Evolutionary conservation across 2,113 vertebrate genomes (phyloP).

Genomic region (Gorsachius goisagi): DNA sequence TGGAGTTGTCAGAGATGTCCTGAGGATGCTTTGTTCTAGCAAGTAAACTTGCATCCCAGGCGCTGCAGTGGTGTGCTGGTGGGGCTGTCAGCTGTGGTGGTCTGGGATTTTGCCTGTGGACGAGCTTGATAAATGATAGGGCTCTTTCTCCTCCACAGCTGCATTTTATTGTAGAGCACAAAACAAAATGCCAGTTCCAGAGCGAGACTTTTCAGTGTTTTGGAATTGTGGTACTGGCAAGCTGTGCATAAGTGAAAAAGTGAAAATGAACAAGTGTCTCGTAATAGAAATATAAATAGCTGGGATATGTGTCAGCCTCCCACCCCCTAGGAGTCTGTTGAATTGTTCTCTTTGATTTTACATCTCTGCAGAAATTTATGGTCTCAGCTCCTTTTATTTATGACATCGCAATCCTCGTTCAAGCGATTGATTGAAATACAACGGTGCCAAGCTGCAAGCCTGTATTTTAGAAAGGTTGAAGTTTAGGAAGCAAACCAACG

Average conservation of each 20-base stretch:
- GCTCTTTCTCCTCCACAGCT: not conserved
- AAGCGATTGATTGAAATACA: constrained; percentile 75
- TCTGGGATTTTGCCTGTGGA: not conserved
- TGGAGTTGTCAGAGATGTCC: not conserved
- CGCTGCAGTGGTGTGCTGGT: not conserved
- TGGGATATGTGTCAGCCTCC: constrained; percentile 10
- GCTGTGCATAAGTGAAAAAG: constrained; percentile 6
- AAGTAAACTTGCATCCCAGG: not conserved
- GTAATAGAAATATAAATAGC: constrained; percentile 8
- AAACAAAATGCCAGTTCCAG: constrained; percentile 22
- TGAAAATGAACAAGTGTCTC: constrained; percentile 12
- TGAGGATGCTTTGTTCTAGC: not conserved
- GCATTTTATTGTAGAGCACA: constrained; percentile 44
- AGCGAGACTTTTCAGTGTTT: not conserved
- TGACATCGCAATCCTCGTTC: constrained; percentile 59
- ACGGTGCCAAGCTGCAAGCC: constrained; percentile 48
- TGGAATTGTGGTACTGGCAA: constrained; percentile 5
- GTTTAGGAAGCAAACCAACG: constrained; percentile 36
- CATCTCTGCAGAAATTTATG: constrained; percentile 75
- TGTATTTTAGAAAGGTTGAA: constrained; percentile 56
- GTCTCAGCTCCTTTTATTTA: constrained; percentile 67
- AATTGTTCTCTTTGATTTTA: constrained; percentile 75
- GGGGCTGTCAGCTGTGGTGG: not conserved
- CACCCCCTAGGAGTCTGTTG: constrained; percentile 40
- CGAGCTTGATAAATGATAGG: constrained; percentile 22